phyloP scores from a whole-genome alignment of 1,140 invertebrate species.

The Bombus breviceps region DNA sequence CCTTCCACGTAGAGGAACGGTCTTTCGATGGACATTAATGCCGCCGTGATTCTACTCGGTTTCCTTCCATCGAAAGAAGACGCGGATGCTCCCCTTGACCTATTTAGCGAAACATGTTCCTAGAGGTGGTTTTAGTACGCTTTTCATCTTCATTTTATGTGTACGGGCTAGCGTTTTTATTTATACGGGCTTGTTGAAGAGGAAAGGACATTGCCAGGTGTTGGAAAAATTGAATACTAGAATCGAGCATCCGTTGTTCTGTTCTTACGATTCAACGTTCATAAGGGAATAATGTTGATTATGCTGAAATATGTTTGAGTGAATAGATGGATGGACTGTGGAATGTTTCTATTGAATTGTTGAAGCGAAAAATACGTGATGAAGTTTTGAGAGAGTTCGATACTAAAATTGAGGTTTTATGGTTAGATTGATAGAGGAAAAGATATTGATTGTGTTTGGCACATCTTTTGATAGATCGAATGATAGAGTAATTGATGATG shows the following conservation, averaged over 20 bases:
- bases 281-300: too few species aligned
- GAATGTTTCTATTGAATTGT: not conserved
- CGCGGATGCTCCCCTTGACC: not conserved
- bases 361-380: not conserved
- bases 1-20: conserved; percentile 65
- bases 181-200: too few species aligned
- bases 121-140: not conserved
- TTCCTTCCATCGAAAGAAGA: conserved; percentile 24
- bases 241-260: not conserved
- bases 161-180: not conserved
- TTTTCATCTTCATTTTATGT: conserved; percentile 16
- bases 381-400: not conserved
- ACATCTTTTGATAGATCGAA: not conserved
- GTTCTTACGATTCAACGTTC: too few species aligned
- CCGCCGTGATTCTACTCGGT: conserved; percentile 22
- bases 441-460: not conserved
- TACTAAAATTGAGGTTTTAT: not conserved
- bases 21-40: conserved; percentile 55
- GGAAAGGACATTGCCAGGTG: not conserved
- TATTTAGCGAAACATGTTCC: not conserved
- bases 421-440: not conserved
- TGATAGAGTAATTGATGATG: not conserved
- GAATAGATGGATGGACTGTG: too few species aligned
- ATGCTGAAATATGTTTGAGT: too few species aligned
- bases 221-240: not conserved